Conservation (phyloP, 2,113 vertebrate genomes). For the Trematocara variabile region DNA sequence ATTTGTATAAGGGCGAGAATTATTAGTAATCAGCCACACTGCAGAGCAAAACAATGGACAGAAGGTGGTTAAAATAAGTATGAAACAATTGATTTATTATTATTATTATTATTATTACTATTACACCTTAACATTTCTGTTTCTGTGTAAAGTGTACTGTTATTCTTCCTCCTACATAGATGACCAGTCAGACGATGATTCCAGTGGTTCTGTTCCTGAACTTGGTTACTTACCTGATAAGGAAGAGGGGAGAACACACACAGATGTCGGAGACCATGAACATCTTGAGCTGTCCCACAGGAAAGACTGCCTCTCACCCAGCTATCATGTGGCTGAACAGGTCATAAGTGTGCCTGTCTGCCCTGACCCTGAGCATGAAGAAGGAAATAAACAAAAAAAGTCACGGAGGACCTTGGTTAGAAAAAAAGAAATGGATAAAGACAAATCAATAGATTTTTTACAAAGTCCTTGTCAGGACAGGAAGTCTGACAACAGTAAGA, state of each 20-base stretch:
- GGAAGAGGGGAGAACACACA: slow-evolving; percentile 17
- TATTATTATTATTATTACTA: background rate
- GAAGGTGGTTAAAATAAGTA: too few relatives aligned
- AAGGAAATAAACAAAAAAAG: background rate
- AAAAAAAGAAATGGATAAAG: slow-evolving; percentile 1
- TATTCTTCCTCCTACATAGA: slow-evolving; percentile 12
- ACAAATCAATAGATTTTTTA: background rate
- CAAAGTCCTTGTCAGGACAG: background rate
- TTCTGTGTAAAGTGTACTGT: background rate
- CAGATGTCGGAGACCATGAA: background rate
- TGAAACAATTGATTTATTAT: too few relatives aligned
- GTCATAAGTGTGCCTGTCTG: background rate
- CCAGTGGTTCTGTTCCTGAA: slow-evolving; percentile 34
- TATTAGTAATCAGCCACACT: too few relatives aligned
- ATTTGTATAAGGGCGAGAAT: too few relatives aligned
- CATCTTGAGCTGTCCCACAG: background rate
- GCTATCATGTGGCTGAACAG: background rate
- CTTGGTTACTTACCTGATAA: slow-evolving; percentile 22
- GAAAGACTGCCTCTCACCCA: slow-evolving; percentile 28
- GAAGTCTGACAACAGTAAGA: background rate
- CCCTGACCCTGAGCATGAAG: background rate
- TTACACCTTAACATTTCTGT: background rate
- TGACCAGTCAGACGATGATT: slow-evolving; percentile 50
- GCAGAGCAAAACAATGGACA: too few relatives aligned
- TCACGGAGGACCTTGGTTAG: slow-evolving; percentile 9